Conservation (phyloP, 2,113 vertebrate genomes). For the Neopipo cinnamomea region DNA sequence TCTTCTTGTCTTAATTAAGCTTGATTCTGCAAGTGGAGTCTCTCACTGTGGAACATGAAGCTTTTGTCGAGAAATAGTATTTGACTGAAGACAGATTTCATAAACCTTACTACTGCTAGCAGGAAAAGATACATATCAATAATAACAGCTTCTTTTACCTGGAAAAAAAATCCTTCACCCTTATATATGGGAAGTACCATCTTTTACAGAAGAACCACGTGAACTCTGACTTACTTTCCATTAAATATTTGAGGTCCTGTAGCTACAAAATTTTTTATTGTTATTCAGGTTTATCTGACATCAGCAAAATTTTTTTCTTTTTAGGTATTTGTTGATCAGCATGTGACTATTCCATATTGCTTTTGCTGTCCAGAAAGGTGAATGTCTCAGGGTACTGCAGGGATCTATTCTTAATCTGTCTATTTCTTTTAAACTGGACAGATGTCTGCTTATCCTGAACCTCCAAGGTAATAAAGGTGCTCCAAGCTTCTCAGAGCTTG, state of each 20-base stretch:
- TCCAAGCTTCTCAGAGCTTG: neutral
- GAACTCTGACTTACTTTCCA: neutral
- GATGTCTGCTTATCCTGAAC: neutral
- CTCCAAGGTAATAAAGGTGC: conserved; percentile 4
- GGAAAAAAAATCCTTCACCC: neutral
- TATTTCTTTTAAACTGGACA: neutral
- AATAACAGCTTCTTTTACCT: neutral
- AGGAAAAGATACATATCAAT: neutral
- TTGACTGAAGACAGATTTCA: neutral
- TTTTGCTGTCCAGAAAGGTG: neutral
- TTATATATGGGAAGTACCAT: neutral
- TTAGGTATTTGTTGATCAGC: neutral
- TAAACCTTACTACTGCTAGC: neutral
- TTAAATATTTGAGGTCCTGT: neutral
- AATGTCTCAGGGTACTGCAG: neutral
- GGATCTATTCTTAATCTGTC: neutral
- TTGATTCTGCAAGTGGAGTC: neutral
- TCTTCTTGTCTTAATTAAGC: neutral
- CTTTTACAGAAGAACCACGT: neutral
- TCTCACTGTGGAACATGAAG: neutral
- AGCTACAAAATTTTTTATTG: neutral
- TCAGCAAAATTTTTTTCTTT: neutral
- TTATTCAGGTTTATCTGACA: neutral
- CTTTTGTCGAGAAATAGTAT: neutral
- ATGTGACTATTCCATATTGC: neutral